Evolutionary conservation across 2,888 invertebrate genomes (phyloP).

Genomic region (Blomia tropicalis): DNA sequence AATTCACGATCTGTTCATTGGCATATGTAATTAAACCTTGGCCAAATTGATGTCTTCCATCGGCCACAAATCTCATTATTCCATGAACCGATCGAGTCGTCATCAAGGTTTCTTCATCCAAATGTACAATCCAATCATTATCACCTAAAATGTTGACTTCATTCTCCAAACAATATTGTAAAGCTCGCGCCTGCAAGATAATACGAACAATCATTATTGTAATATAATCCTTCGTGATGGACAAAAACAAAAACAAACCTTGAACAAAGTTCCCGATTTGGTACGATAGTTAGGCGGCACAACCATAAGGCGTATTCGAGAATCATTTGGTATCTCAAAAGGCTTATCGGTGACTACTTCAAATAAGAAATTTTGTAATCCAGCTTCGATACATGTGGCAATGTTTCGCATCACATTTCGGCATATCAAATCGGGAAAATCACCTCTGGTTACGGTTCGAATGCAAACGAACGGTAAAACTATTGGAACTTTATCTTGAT

Average conservation of each 20-base stretch:
- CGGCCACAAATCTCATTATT: constrained; percentile 78
- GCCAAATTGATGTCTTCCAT: constrained; percentile 86
- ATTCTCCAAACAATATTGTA: constrained; percentile 87
- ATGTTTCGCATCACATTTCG: constrained; percentile 70
- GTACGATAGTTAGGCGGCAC: constrained; percentile 73
- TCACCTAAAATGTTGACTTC: constrained; percentile 64
- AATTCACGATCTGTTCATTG: constrained; percentile 83
- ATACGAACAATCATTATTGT: not conserved
- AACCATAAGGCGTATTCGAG: constrained; percentile 59
- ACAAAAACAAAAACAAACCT: constrained; percentile 36
- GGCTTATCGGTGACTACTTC: constrained; percentile 84
- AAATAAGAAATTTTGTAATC: constrained; percentile 82
- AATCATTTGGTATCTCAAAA: constrained; percentile 43
- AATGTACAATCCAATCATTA: constrained; percentile 88
- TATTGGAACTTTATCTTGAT: constrained; percentile 70
- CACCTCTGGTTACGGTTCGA: constrained; percentile 80
- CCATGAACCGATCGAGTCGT: constrained; percentile 79
- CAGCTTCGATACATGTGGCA: constrained; percentile 68
- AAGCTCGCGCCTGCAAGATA: constrained; percentile 50
- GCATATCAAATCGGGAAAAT: constrained; percentile 75
- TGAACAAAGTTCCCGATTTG: constrained; percentile 78
- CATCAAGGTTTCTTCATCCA: constrained; percentile 86
- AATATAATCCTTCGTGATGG: not conserved
- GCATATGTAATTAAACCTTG: constrained; percentile 91
- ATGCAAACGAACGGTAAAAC: constrained; percentile 86